A percentile compares a stretch with the other conserved stretches of the same genome.
Evolutionary conservation across 2,888 invertebrate genomes (phyloP).

Genomic region (Chalcosyrphus nemorum): DNA sequence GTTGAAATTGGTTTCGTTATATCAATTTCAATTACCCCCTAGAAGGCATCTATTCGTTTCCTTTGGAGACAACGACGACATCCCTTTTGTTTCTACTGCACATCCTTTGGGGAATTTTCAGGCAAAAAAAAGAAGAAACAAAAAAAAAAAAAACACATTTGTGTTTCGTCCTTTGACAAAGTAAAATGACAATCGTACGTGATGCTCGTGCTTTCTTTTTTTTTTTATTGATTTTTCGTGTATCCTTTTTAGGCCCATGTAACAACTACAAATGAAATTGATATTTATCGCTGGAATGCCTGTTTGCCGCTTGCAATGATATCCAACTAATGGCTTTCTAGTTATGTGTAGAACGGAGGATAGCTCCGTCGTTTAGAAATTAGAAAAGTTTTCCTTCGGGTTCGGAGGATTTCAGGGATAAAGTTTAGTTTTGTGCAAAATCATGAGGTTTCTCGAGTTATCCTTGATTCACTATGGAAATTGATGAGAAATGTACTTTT

Average conservation of each 20-base stretch:
- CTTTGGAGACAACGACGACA: neutral
- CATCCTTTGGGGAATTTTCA: slow-evolving; percentile 30
- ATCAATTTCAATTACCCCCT: slow-evolving; percentile 53
- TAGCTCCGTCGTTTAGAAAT: neutral
- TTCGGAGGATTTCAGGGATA: neutral
- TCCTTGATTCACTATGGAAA: slow-evolving; percentile 23
- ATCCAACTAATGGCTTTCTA: slow-evolving; percentile 3
- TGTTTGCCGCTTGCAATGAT: neutral
- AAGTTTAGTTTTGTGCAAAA: slow-evolving; percentile 26
- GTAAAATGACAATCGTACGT: slow-evolving; percentile 66
- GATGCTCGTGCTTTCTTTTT: slow-evolving; percentile 15
- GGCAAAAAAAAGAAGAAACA: no score
- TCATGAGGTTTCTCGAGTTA: slow-evolving; percentile 19
- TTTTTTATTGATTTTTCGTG: slow-evolving; percentile 1
- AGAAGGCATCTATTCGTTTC: neutral
- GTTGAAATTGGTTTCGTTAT: slow-evolving; percentile 63
- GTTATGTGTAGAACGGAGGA: neutral
- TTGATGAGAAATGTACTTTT: slow-evolving; percentile 42
- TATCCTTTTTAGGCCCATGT: slow-evolving; percentile 26
- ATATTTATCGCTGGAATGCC: slow-evolving; percentile 10
- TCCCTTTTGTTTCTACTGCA: slow-evolving; percentile 1
- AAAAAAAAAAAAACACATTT: slow-evolving; percentile 9
- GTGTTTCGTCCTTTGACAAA: slow-evolving; percentile 50
- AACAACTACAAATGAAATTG: slow-evolving; percentile 22
- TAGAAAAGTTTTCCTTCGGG: slow-evolving; percentile 30